Evolutionary conservation across 2,888 invertebrate genomes (phyloP).

Genomic region (Seira musarum): DNA sequence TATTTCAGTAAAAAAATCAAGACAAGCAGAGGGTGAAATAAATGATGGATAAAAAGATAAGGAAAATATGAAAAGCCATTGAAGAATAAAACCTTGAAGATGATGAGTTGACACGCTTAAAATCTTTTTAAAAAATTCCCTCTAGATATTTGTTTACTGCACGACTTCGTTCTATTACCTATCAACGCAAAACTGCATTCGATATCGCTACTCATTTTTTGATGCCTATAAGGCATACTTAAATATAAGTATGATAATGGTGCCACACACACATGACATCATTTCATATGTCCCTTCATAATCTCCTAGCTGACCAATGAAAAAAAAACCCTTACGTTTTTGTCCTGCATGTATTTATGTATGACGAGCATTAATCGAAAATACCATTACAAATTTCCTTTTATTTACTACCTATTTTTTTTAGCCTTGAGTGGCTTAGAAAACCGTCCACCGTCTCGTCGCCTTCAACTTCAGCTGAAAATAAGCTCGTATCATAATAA

Average conservation of each 20-base stretch:
- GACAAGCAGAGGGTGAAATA: slow-evolving; percentile 10
- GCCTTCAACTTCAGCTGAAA: not conserved
- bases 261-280: slow-evolving; percentile 12
- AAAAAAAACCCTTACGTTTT: not conserved
- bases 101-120: slow-evolving; percentile 36
- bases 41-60: slow-evolving; percentile 10
- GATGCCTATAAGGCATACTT: not conserved
- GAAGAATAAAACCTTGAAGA: slow-evolving; percentile 20
- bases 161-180: not conserved
- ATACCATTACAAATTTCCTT: too few species aligned
- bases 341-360: not conserved
- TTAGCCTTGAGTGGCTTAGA: not conserved
- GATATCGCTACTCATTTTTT: not conserved
- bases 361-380: not conserved
- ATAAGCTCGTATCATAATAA: not conserved
- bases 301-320: not conserved
- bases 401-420: not conserved
- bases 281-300: not conserved
- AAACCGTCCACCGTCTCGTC: slow-evolving; percentile 1
- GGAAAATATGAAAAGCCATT: slow-evolving; percentile 11
- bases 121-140: not conserved
- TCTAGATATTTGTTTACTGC: slow-evolving; percentile 10
- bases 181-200: too few species aligned
- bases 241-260: not conserved
- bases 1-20: slow-evolving; percentile 9